These are phyloP conservation scores for Phrynocephalus forsythii DNA, from an alignment of 2,797 vertebrate genomes.

Conservation along the genomic window DNA sequence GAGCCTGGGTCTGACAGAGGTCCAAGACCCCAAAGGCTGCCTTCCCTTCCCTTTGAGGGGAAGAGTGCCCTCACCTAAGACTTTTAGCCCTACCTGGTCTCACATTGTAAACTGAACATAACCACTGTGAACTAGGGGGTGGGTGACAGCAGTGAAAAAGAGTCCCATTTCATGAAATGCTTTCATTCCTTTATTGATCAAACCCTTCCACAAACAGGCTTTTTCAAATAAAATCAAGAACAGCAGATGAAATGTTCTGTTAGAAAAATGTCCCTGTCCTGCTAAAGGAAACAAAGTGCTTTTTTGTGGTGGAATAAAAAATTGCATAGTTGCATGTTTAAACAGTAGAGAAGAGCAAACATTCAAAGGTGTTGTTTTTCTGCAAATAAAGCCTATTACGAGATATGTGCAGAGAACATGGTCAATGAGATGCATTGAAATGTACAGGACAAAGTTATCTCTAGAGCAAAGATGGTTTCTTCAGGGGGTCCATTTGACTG, in stretches of 20 bases:
- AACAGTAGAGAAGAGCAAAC: constrained; percentile 65
- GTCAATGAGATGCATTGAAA: constrained; percentile 69
- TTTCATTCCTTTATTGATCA: constrained; percentile 79
- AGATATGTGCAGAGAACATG: constrained; percentile 75
- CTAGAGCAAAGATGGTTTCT: constrained; percentile 69
- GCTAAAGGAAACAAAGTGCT: constrained; percentile 62
- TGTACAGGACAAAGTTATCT: constrained; percentile 72
- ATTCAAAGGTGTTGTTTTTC: constrained; percentile 47
- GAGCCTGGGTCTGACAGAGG: too few species aligned
- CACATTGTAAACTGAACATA: too few species aligned
- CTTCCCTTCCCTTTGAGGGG: too few species aligned
- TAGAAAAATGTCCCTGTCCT: constrained; percentile 51
- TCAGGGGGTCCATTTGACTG: constrained; percentile 76
- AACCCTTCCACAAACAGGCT: constrained; percentile 73
- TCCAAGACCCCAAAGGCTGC: too few species aligned
- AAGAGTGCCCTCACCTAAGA: too few species aligned
- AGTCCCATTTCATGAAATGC: constrained; percentile 37
- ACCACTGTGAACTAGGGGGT: too few species aligned
- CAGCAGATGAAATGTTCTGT: constrained; percentile 64
- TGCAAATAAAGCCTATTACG: constrained; percentile 64
- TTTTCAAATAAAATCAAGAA: constrained; percentile 79
- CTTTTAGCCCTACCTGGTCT: too few species aligned
- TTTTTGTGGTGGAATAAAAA: constrained; percentile 53
- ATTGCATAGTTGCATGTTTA: constrained; percentile 70
- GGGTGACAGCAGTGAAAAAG: neutral